phyloP scores from a whole-genome alignment of 2,888 invertebrate genomes.

The Lepidonotus clava region DNA sequence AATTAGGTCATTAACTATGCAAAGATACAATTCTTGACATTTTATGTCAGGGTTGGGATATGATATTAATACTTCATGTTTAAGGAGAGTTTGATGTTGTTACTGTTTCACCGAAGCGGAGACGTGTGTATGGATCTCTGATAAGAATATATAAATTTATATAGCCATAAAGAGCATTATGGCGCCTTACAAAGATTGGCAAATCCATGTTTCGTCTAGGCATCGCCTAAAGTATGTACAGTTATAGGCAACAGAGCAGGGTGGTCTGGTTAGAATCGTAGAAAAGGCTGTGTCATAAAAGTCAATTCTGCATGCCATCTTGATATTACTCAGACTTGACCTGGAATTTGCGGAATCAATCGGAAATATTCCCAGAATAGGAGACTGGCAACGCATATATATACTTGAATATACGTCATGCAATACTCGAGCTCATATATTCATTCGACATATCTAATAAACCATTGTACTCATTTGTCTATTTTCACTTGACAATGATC shows the following conservation, averaged over 20 bases:
- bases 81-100: too few relatives aligned
- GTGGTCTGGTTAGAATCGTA: not conserved
- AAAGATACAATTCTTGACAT: too few relatives aligned
- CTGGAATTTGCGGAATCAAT: too few relatives aligned
- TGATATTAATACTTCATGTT: too few relatives aligned
- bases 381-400: not conserved
- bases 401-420: not conserved
- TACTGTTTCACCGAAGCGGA: too few relatives aligned
- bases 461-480: not conserved
- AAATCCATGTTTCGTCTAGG: not conserved
- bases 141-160: too few relatives aligned
- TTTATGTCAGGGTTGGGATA: too few relatives aligned
- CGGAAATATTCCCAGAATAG: too few relatives aligned
- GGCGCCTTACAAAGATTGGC: not conserved
- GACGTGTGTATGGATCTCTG: too few relatives aligned
- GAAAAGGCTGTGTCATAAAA: conserved; percentile 16
- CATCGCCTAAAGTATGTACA: not conserved
- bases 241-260: not conserved
- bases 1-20: too few relatives aligned
- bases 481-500: too few relatives aligned
- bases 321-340: not conserved
- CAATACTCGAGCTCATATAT: not conserved
- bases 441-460: not conserved
- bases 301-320: not conserved
- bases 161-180: too few relatives aligned